A percentile compares a stretch with the other conserved stretches of the same genome.
phyloP scores from a whole-genome alignment of 2,113 vertebrate species.

The Misgurnus mizolepis region DNA sequence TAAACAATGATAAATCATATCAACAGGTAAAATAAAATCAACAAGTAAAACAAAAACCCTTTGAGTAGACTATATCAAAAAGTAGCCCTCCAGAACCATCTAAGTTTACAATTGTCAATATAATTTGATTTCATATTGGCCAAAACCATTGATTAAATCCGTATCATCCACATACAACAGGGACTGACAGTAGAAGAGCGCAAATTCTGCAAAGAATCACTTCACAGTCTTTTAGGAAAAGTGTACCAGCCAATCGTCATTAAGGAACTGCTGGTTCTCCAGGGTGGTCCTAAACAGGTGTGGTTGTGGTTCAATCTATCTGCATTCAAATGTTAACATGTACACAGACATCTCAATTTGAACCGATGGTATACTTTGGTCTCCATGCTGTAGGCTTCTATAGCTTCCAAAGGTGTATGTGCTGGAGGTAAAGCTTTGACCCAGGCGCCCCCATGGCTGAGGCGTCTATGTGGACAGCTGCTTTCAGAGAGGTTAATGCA shows the following conservation, averaged over 20 bases:
- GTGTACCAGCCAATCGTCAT: constrained; percentile 90
- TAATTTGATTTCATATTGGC: not conserved
- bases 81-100: too few relatives aligned
- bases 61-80: too few relatives aligned
- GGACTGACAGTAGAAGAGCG: constrained; percentile 77
- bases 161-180: constrained; percentile 59
- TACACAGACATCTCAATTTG: not conserved
- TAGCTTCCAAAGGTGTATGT: constrained; percentile 10
- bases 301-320: not conserved
- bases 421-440: constrained; percentile 39
- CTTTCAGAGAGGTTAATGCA: constrained; percentile 88
- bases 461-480: constrained; percentile 86
- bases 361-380: not conserved
- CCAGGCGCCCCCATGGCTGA: constrained; percentile 82
- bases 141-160: not conserved
- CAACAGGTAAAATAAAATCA: too few relatives aligned
- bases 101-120: too few relatives aligned
- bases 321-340: not conserved
- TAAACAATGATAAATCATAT: too few relatives aligned
- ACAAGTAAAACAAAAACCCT: too few relatives aligned
- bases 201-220: constrained; percentile 66
- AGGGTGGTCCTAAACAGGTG: constrained; percentile 87
- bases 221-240: constrained; percentile 78
- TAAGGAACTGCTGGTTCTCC: constrained; percentile 88
- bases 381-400: constrained; percentile 48